These are phyloP conservation scores for Kryptolebias marmoratus DNA, from an alignment of 2,113 vertebrate genomes.

Conservation along the genomic window DNA sequence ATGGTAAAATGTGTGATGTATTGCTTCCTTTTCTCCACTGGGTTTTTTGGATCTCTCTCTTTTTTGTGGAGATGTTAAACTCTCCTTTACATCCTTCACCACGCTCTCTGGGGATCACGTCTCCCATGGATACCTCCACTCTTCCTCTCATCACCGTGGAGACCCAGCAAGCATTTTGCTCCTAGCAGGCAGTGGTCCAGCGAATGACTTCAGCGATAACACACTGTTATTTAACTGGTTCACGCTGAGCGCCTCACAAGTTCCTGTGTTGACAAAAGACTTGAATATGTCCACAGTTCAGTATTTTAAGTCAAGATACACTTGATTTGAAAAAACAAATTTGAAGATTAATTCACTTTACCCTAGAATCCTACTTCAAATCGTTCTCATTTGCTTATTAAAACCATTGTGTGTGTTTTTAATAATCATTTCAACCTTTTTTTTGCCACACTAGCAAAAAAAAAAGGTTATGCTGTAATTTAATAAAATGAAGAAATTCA, in stretches of 20 bases:
- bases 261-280: conserved; percentile 6
- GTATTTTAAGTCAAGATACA: conserved; percentile 9
- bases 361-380: background rate
- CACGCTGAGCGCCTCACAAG: conserved; percentile 29
- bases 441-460: background rate
- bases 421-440: background rate
- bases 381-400: background rate
- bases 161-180: conserved; percentile 58
- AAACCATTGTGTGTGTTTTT: background rate
- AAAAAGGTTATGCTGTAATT: background rate
- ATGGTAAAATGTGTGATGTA: background rate
- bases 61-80: conserved; percentile 33
- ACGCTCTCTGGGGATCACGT: conserved; percentile 49
- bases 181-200: conserved; percentile 36
- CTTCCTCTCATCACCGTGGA: conserved; percentile 67
- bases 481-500: background rate
- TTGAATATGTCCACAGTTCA: conserved; percentile 14
- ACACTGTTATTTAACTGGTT: conserved; percentile 34
- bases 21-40: background rate
- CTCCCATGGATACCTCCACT: conserved; percentile 63
- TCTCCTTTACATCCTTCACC: conserved; percentile 61
- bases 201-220: conserved; percentile 33
- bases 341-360: background rate
- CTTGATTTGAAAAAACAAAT: conserved; percentile 2
- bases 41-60: conserved; percentile 20